Evolutionary conservation across 1,140 invertebrate species (phyloP), one percentile per base, ranked within the genome.

Genomic region (Trypoxylus dichotomus): DNA sequence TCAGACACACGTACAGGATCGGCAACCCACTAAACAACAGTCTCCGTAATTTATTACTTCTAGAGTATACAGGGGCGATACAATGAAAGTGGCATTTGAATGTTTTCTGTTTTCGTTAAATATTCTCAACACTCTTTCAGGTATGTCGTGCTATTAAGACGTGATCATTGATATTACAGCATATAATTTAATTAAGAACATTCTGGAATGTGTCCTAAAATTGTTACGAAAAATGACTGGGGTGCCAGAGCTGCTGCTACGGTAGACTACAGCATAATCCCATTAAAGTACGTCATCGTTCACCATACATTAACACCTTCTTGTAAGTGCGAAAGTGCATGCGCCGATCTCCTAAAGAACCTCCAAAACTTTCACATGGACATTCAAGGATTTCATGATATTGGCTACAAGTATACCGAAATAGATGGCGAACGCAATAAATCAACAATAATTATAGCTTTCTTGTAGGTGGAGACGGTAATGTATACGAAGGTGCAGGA

Each of bases 381-480:
- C 21, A 77, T 63, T 0, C 78, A 87, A 15, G 83, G 86, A 2
- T 92, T 89, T 83, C 83, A 85, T 27, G 92, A 93, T 82, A 91
- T 93, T 76, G 92, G 89, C 72, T 89, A 87, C 80, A 91, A 90
- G 90, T 92, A 85, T 89, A 87, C 86, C 15, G n/a, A 76, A 63
- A 63, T 63, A 47, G n/a, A 41, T 43, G 41, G 41, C 29, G 24
- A 41, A 74, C n/a, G 32, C 7, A 74, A 74, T 41, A 37, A n/a
- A 10, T 1, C 37, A 11, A 41, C 29, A 74, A 74, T 37, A 74
- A 41, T 84, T 86, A 10, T 81, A 95, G 92, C 81, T 95, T 95
- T 80, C 78, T 95, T 8, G 89, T 95, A 76, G 94, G 94, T 1
- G 92, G 92, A 29, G 93, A 95, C 85, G 94, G 93, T 2, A 89